Percentiles rank a stretch among this genome's conserved stretches.
Evolutionary conservation across 2,113 vertebrate species (phyloP).

Genomic region (Trinectes maculatus): DNA sequence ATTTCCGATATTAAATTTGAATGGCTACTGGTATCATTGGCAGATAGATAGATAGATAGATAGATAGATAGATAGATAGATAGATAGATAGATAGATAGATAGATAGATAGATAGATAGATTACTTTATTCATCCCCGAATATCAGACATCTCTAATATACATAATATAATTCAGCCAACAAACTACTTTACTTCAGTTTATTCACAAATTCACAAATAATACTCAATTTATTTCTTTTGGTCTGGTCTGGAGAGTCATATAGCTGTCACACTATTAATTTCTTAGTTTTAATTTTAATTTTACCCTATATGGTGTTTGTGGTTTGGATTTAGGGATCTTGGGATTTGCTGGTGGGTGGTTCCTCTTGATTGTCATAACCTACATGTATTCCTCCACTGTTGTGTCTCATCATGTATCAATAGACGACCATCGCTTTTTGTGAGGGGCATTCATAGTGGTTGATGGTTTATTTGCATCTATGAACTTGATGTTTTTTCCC

Average conservation of each 20-base stretch:
- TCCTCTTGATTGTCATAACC: constrained; percentile 4
- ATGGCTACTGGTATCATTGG: no score
- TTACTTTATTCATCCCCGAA: no score
- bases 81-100: no score
- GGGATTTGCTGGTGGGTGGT: constrained; percentile 22
- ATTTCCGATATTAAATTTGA: no score
- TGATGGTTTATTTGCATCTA: constrained; percentile 2
- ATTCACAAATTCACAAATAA: no score
- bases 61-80: no score
- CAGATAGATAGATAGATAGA: no score
- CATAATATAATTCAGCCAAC: no score
- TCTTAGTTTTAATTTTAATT: constrained; percentile 3
- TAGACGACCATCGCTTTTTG: background rate
- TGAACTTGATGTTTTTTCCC: background rate
- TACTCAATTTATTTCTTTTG: no score
- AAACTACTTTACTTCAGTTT: no score
- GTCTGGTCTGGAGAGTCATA: background rate
- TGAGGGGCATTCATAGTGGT: background rate
- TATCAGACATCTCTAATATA: no score
- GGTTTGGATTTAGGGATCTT: constrained; percentile 12
- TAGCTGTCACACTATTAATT: constrained; percentile 7
- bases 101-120: no score
- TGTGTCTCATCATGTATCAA: background rate
- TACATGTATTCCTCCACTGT: constrained; percentile 23
- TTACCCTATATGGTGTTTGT: background rate